A percentile compares a stretch with the other conserved stretches of the same genome.
Evolutionary conservation across 1,140 invertebrate species (phyloP).

Genomic region (Drosophila paulistorum): DNA sequence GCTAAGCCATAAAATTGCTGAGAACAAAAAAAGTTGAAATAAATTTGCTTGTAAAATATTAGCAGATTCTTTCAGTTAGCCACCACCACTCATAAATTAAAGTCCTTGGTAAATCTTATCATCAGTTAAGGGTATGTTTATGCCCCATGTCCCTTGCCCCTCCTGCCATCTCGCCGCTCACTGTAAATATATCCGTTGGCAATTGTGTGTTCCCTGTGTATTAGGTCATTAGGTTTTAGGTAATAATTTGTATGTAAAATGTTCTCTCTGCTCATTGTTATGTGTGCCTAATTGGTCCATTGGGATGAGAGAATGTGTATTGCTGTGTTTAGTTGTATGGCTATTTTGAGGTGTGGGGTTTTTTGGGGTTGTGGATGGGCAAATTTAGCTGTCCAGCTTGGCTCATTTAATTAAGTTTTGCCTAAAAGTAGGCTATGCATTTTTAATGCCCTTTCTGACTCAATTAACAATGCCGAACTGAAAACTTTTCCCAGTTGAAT

Average conservation of each 20-base stretch:
- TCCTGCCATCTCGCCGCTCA: neutral
- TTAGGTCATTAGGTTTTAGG: conserved; percentile 72
- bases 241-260: conserved; percentile 76
- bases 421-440: conserved; percentile 50
- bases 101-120: conserved; percentile 51
- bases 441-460: conserved; percentile 57
- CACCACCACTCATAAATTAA: conserved; percentile 58
- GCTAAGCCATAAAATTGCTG: conserved; percentile 55
- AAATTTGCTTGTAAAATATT: conserved; percentile 61
- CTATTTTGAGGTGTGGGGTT: neutral
- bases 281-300: conserved; percentile 56
- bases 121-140: conserved; percentile 24
- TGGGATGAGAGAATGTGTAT: neutral
- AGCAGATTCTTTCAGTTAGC: conserved; percentile 38
- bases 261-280: conserved; percentile 74
- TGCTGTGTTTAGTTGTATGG: neutral
- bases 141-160: neutral
- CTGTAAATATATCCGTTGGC: conserved; percentile 9
- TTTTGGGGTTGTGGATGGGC: neutral
- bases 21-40: conserved; percentile 31
- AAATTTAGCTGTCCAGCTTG: conserved; percentile 35
- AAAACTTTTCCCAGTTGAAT: conserved; percentile 47
- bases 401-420: conserved; percentile 70
- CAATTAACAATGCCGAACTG: conserved; percentile 50
- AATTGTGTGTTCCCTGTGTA: conserved; percentile 63